Base-by-base conservation (phyloP, 2,888 invertebrate species). In the Tyria jacobaeae region DNA sequence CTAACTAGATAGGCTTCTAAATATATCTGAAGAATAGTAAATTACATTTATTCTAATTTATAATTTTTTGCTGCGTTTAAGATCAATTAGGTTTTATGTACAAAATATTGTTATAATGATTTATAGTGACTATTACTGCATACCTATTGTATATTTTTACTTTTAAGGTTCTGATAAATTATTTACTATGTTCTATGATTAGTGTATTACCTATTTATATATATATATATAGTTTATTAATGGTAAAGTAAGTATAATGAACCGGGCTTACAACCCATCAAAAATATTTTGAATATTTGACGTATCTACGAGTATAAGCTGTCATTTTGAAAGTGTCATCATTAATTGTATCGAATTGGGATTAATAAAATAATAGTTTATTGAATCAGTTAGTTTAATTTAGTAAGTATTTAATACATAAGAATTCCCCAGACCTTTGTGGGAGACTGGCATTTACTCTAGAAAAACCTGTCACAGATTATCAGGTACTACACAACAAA, bases 41-140 rank as follows among this genome's bases (percentile, higher is more conserved):
- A n/a, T n/a, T n/a, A n/a, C n/a, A n/a, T n/a, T 34, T 56, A 51
- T 37, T 57, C n/a, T 41, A 25, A 47, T 24, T 51, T n/a, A 49
- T 51, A 31, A 6, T 54, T 51, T 58, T 63, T 63, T 64, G 63
- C 60, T 41, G 48, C 25, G 48, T 51, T 14, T 76, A 76, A 76
- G 73, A 68, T 71, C 55, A 64, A 75, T 59, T 66, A 64, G 24
- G 58, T 41, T 66, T 70, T 70, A 65, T 66, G 68, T 66, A 64
- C 62, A 66, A 68, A 67, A 62, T 70, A 62, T 57, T 64, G 57
- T 66, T 66, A 63, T 64, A 31, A 64, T 62, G 55, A 59, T 59
- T 67, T 56, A 48, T 60, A 61, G 48, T 62, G 60, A 54, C n/a
- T n/a, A n/a, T 54, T 31, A 62, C 31, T 60, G 44, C 17, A 39